A percentile compares a stretch with the other conserved stretches of the same genome.
Conservation (phyloP, 2,113 vertebrate species). For the Elephantulus edwardii region DNA sequence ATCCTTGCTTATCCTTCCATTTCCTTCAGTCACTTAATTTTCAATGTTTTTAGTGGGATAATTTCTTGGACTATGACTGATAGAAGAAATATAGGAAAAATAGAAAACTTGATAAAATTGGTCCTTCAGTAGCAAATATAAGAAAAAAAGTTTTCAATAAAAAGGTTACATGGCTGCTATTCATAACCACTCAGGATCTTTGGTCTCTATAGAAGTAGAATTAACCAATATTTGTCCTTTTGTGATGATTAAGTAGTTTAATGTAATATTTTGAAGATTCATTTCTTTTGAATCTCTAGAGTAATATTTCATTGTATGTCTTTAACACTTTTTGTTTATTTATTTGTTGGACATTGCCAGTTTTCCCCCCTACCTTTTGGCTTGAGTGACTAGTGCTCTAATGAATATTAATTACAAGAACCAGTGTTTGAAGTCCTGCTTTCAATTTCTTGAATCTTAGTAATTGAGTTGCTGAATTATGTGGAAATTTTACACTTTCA, state of each 20-base stretch:
- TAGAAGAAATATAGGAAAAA: not conserved
- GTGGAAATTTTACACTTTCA: no score
- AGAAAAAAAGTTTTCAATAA: no score
- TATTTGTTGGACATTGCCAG: not conserved
- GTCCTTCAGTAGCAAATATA: not conserved
- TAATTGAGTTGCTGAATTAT: no score
- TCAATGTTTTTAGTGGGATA: not conserved
- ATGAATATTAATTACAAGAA: not conserved
- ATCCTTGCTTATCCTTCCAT: conserved; percentile 19
- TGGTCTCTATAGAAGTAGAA: not conserved
- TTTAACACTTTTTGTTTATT: not conserved
- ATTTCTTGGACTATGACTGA: not conserved
- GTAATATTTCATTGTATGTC: not conserved
- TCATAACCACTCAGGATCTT: not conserved
- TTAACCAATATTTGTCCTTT: not conserved
- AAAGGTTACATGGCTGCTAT: no score
- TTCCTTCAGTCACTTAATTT: not conserved
- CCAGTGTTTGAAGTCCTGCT: not conserved
- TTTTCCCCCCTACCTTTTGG: not conserved
- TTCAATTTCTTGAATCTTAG: not conserved
- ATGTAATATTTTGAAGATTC: not conserved
- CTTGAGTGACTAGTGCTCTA: not conserved
- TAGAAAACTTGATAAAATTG: conserved; percentile 36
- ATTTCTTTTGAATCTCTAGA: not conserved
- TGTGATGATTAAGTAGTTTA: not conserved